phyloP scores from a whole-genome alignment of 2,888 invertebrate species.

The Mesopsocus fuscifrons region DNA sequence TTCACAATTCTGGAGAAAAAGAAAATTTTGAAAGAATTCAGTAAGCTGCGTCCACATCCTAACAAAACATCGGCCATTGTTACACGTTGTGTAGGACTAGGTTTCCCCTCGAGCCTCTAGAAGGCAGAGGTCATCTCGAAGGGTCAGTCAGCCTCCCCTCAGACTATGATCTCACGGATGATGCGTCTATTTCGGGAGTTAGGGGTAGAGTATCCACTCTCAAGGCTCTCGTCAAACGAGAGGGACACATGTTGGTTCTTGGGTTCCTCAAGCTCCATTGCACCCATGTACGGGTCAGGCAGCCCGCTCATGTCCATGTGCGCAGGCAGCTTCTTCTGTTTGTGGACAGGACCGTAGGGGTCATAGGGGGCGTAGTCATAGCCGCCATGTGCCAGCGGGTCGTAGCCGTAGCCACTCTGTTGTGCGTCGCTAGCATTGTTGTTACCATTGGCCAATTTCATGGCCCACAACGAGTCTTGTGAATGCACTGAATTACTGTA shows the following conservation, averaged over 20 bases:
- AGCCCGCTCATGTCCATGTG: constrained; percentile 69
- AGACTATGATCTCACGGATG: constrained; percentile 88
- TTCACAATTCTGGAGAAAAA: no score
- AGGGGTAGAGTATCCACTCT: constrained; percentile 86
- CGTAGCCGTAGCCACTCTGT: constrained; percentile 53
- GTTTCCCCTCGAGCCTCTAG: background rate
- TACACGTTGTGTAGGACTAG: background rate
- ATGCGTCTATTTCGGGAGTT: constrained; percentile 82
- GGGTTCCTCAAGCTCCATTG: constrained; percentile 44
- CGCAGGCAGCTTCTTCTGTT: constrained; percentile 48
- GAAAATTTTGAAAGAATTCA: no score
- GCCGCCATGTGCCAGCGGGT: constrained; percentile 61
- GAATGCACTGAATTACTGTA: constrained; percentile 88
- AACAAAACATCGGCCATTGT: no score
- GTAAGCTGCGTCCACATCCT: no score
- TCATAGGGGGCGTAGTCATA: constrained; percentile 79
- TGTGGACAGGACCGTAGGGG: constrained; percentile 76
- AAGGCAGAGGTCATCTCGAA: background rate
- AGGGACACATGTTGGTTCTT: constrained; percentile 75
- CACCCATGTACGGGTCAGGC: constrained; percentile 68
- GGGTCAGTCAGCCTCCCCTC: constrained; percentile 25
- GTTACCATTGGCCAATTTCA: constrained; percentile 67
- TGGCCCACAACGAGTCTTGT: constrained; percentile 85
- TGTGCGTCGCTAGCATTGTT: constrained; percentile 47
- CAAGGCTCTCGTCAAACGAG: constrained; percentile 82